Conservation (phyloP, 2,888 invertebrate genomes). For the Axea sp. region DNA sequence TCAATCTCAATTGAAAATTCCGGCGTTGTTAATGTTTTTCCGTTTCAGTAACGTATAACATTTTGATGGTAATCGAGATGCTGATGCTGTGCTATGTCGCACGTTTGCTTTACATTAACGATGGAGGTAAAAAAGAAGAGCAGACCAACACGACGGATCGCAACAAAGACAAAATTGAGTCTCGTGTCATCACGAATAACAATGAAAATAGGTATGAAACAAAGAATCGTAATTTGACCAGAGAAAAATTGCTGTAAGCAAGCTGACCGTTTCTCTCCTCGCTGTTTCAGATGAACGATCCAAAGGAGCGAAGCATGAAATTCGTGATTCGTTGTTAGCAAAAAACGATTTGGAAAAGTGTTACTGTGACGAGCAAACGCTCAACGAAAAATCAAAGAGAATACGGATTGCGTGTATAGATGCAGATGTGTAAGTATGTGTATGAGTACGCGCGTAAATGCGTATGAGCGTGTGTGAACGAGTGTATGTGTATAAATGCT, state of each 20-base stretch:
- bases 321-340: conserved; percentile 32
- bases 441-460: too few relatives aligned
- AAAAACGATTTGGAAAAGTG: conserved; percentile 9
- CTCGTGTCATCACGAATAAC: conserved; percentile 66
- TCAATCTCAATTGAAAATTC: conserved; percentile 56
- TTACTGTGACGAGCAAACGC: conserved; percentile 9
- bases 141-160: conserved; percentile 65
- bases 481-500: conserved; percentile 7
- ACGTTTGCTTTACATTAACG: conserved; percentile 82
- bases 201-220: conserved; percentile 63
- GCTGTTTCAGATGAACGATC: conserved; percentile 32
- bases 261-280: conserved; percentile 8
- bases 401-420: neutral
- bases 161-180: conserved; percentile 66
- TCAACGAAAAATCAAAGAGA: neutral
- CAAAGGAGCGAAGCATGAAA: conserved; percentile 2
- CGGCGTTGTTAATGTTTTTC: conserved; percentile 56
- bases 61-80: conserved; percentile 85
- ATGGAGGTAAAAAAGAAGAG: conserved; percentile 61
- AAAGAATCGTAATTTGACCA: conserved; percentile 26
- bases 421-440: too few relatives aligned
- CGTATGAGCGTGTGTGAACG: too few relatives aligned
- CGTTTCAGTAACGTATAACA: conserved; percentile 85
- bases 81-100: conserved; percentile 84
- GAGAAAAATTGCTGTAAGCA: conserved; percentile 11